These are phyloP conservation scores for Orthonevra nobilis DNA, from an alignment of 2,888 invertebrate genomes.

Conservation along the genomic window DNA sequence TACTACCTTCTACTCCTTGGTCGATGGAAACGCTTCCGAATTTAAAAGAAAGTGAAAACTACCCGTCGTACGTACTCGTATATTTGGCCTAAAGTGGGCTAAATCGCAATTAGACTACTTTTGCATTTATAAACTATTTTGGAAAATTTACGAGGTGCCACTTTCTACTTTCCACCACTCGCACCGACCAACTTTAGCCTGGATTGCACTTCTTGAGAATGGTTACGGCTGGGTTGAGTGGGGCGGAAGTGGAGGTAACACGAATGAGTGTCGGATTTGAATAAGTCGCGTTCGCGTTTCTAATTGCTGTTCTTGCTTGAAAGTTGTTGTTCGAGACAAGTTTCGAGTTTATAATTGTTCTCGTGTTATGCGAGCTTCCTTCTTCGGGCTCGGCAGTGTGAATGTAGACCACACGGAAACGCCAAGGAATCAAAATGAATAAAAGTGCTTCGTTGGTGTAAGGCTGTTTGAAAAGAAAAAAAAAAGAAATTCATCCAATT, in stretches of 20 bases:
- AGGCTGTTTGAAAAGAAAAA: slow-evolving; percentile 6
- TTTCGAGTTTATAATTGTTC: slow-evolving; percentile 67
- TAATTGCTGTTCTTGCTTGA: slow-evolving; percentile 67
- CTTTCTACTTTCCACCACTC: slow-evolving; percentile 5
- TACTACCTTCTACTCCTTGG: too few relatives aligned
- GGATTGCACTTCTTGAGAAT: background rate
- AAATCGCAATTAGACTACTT: slow-evolving; percentile 64
- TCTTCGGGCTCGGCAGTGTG: slow-evolving; percentile 10
- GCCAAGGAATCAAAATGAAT: slow-evolving; percentile 44
- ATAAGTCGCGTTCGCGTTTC: slow-evolving; percentile 62
- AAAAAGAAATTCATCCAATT: slow-evolving; percentile 62
- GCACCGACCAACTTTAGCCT: background rate
- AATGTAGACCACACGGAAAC: slow-evolving; percentile 57
- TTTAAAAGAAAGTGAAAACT: slow-evolving; percentile 28
- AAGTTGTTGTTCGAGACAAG: slow-evolving; percentile 63
- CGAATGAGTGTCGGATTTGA: slow-evolving; percentile 58
- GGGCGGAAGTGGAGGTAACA: slow-evolving; percentile 10
- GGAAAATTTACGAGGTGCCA: slow-evolving; percentile 52
- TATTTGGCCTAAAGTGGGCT: slow-evolving; percentile 35
- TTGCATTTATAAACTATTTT: slow-evolving; percentile 52
- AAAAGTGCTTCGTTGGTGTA: slow-evolving; percentile 30
- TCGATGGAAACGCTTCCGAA: background rate
- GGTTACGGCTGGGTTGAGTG: background rate
- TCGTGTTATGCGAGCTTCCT: slow-evolving; percentile 21
- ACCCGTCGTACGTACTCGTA: too few relatives aligned